Base-by-base conservation (phyloP, 2,888 invertebrate species). In the Eustalomyia histrio region DNA sequence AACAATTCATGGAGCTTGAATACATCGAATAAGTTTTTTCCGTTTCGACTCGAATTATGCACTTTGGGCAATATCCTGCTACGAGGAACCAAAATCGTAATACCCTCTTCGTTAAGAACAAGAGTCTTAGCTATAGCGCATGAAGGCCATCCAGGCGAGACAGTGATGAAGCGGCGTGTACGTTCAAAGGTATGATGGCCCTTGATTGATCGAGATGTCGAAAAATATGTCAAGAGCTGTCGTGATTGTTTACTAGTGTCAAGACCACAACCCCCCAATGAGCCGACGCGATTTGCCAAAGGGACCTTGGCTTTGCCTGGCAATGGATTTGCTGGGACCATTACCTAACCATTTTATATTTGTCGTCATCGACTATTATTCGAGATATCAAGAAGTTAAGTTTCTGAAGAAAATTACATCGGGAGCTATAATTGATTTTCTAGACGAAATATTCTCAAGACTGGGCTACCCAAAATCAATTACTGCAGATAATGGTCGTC, bases 401-500 rank as follows among this genome's bases (percentile, higher is more conserved):
- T 72, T 72, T 1, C 12, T 72, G n/a, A 75, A 50, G 47, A 61
- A 63, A 18, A 73, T 73, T 5, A 73, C 73, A 16, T 73, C 57
- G 5, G 17, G 18, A 1, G 43, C 9, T 3, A 57, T 73, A 7
- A 64, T 63, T 58, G 33, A 64, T 33, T 52, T 53, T 17, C 16
- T 65, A 1, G 39, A 65, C 10, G 39, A 65, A 17, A 10, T 53
- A 6, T 65, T 65, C 16, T 16, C 65, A 2, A 29, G 39, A 53
- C 33, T 39, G 2, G 76, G 76, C 17, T 68, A 61, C 29, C 76
- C 76, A 7, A 68, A 61, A 60, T 58, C 65, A 8, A 24, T 67
- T 17, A 67, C 53, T 10, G 57, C 83, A 4, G 81, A 83, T 69
- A 83, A 83, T 60, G 83, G 75, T n/a, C 79, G 79, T 3, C 83